Evolutionary conservation across 2,888 invertebrate genomes (phyloP), one percentile per base, ranked within the genome.

Genomic region (Selenia dentaria): DNA sequence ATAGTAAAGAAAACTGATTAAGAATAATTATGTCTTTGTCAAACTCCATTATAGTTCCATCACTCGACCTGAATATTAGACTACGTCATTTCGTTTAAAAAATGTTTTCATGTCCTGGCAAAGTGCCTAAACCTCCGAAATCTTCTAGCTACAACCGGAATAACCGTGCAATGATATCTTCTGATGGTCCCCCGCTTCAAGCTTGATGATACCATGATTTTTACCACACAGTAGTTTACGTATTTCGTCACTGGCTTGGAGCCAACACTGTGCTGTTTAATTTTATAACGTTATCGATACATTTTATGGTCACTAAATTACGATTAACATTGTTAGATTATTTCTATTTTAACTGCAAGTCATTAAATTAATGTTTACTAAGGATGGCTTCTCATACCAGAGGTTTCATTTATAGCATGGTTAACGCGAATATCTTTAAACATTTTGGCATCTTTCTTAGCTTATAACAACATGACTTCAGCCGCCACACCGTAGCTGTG

Each of bases 21-120:
- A n/a, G n/a, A n/a, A n/a, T n/a, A n/a, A n/a, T n/a, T n/a, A n/a
- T n/a, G n/a, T n/a, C n/a, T 16, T 16, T 16, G 16, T 16, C 16
- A 16, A n/a, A 16, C 16, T 2, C 16, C 4, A 16, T 16, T 16
- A 16, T 8, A 22, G 2, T 22, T 22, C 22, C 8, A 8, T 22
- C 22, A 22, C 8, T 12, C 51, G 65, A 68, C 69, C 71, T 62
- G 56, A 1, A 20, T 18, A 31, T 18, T 14, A 36, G 38, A 59
- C 69, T 70, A 63, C 75, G 68, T 73, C 70, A 70, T 60, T 72
- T 68, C 64, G 59, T 62, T 66, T 61, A 71, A 79, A 74, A 70
- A 70, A 70, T 67, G 53, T 49, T 60, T 60, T 66, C 59, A 10
- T 25, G 10, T 64, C 67, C 69, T 82, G 82, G 82, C 77, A 61